Base-by-base conservation (phyloP, 2,113 vertebrate genomes). In the Nyctereutes procyonoides region DNA sequence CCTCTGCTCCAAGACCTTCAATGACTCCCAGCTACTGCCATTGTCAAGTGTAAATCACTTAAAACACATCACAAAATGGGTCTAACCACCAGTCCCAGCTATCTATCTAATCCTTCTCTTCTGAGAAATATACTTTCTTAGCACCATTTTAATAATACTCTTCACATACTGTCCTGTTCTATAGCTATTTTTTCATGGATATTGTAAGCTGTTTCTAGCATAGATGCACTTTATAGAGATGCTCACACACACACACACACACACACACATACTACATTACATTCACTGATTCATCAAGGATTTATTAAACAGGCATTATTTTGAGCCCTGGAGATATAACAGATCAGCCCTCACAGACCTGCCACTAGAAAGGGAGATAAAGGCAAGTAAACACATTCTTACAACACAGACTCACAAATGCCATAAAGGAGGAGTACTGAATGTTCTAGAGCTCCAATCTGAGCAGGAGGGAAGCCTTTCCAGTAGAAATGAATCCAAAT, bases 11-110 rank as follows among this genome's bases (percentile, higher is more conserved):
- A 82, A 95, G 77, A 80, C 26, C 20, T 67, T 48, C 74, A 83
- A 1, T 73, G 19, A 17, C n/a, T 43, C 35, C 73, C 22, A 48
- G n/a, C 5, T 55, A 26, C 65, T 85, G 30, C 67, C 55, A 77
- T 88, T 71, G 16, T 32, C 90, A 96, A 73, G 14, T 81, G 65
- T 84, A 91, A 89, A 35, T 83, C 43, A 30, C 58, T 91, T 80
- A 60, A 35, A 84, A 22, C 11, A 48, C 77, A 43, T 73, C 63
- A 43, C 60, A 73, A 76, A 22, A 55, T 53, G n/a, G 2, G 30
- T 71, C 17, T 79, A 53, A 65, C 43, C 22, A 43, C 56, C 14
- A 5, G 63, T 48, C 30, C 24, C 38, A 73, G 38, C 20, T 93
- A 16, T 69, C 48, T 43, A 32, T 4, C 35, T 55, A 26, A 22